Evolutionary conservation across 2,888 invertebrate species (phyloP).

Genomic region (Melitaea athalia): DNA sequence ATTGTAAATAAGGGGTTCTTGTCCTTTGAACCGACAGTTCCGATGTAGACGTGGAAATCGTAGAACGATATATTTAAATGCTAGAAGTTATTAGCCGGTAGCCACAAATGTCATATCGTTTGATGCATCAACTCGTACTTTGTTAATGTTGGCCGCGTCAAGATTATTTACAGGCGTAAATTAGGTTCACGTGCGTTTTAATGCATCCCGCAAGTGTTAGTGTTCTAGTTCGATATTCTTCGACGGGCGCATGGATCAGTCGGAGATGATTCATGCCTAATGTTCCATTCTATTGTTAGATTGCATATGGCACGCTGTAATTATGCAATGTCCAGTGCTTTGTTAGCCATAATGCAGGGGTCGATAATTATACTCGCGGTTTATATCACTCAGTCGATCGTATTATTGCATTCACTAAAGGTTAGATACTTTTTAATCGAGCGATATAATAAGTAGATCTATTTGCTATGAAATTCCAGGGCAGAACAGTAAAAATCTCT

Average conservation of each 20-base stretch:
- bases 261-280: conserved; percentile 74
- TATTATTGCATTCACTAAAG: conserved; percentile 9
- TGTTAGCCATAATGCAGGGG: conserved; percentile 46
- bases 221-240: conserved; percentile 81
- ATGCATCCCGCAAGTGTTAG: conserved; percentile 77
- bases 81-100: conserved; percentile 70
- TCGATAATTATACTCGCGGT: conserved; percentile 39
- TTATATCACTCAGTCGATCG: conserved; percentile 18
- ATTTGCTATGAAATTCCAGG: conserved; percentile 24
- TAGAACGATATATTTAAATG: conserved; percentile 65
- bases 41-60: conserved; percentile 54
- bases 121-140: conserved; percentile 77
- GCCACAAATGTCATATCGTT: conserved; percentile 72
- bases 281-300: conserved; percentile 77
- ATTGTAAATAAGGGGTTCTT: conserved; percentile 73
- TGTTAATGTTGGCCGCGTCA: conserved; percentile 67
- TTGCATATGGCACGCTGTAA: conserved; percentile 66
- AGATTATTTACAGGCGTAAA: conserved; percentile 75
- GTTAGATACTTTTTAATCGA: conserved; percentile 4
- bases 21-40: conserved; percentile 61
- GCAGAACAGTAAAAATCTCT: conserved; percentile 32
- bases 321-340: conserved; percentile 71
- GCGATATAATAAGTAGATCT: conserved; percentile 7
- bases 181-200: conserved; percentile 81
- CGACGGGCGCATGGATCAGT: conserved; percentile 69